These are phyloP conservation scores for Elysia crispata DNA, from an alignment of 2,888 invertebrate genomes.

Conservation along the genomic window DNA sequence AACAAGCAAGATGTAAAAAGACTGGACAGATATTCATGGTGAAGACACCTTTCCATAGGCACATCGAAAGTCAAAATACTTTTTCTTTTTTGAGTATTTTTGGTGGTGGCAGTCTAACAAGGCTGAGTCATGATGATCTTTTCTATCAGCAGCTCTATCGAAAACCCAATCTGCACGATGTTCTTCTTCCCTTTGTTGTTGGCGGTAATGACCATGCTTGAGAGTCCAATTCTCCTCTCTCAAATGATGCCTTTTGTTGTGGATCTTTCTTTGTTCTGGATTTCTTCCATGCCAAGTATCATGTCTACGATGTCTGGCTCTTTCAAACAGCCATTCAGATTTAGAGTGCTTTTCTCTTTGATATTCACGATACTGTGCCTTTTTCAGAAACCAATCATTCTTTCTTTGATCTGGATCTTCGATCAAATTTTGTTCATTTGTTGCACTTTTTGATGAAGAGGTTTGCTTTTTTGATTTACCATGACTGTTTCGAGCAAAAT, in stretches of 20 bases:
- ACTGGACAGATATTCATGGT: too few species aligned
- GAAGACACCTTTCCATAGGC: too few species aligned
- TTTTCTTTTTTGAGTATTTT: too few species aligned
- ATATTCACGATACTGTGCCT: conserved; percentile 32
- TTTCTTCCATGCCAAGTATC: neutral
- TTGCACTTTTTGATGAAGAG: too few species aligned
- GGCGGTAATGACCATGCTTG: conserved; percentile 29
- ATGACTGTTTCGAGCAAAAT: too few species aligned
- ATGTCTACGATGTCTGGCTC: conserved; percentile 10
- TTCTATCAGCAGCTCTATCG: conserved; percentile 39
- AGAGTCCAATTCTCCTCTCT: conserved; percentile 27
- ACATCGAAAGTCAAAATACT: too few species aligned
- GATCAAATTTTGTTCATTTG: neutral
- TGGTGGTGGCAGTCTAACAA: too few species aligned
- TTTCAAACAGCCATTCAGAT: conserved; percentile 47
- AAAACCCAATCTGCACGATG: conserved; percentile 42
- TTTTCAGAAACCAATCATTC: conserved; percentile 46
- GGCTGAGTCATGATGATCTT: neutral
- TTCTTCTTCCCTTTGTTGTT: conserved; percentile 24
- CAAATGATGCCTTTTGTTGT: neutral
- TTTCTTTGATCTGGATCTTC: conserved; percentile 9
- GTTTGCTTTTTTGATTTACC: too few species aligned
- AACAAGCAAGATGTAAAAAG: too few species aligned
- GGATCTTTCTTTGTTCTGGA: neutral
- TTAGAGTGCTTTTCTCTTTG: conserved; percentile 28